Evolutionary conservation across 2,113 vertebrate species (phyloP).

Genomic region (Edolisoma coerulescens): DNA sequence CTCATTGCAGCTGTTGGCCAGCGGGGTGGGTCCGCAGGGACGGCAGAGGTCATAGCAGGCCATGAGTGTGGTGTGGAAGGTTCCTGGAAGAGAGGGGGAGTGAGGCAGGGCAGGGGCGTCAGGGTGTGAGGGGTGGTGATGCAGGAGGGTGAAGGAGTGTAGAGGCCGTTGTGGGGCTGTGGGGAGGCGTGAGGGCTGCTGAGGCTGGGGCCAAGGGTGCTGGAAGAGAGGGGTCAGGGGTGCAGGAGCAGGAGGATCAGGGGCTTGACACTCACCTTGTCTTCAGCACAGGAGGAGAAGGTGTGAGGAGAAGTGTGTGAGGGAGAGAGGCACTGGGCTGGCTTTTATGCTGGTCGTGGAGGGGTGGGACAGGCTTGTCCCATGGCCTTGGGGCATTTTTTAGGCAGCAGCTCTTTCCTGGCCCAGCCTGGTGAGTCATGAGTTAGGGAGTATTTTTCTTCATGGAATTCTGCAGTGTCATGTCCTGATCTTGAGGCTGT

Average conservation of each 20-base stretch:
- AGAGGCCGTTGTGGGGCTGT: no score
- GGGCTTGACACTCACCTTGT: neutral
- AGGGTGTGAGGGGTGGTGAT: no score
- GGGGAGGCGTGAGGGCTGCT: no score
- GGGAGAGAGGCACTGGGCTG: neutral
- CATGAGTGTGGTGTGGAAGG: neutral
- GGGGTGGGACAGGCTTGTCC: neutral
- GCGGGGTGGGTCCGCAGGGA: neutral
- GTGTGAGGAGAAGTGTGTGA: neutral
- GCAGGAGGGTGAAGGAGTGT: no score
- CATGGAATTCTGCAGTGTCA: neutral
- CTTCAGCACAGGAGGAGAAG: neutral
- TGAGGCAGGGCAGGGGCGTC: no score
- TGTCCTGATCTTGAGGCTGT: neutral
- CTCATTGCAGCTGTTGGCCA: neutral
- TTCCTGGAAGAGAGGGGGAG: neutral
- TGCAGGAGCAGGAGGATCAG: no score
- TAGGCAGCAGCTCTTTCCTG: neutral
- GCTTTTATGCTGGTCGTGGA: neutral
- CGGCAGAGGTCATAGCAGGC: neutral
- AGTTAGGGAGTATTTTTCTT: accelerated
- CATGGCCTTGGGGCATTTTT: neutral
- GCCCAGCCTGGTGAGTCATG: neutral
- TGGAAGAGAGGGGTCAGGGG: no score
- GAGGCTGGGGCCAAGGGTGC: accelerated